A percentile compares a stretch with the other conserved stretches of the same genome.
phyloP scores from a whole-genome alignment of 2,888 invertebrate species.

The Phaedon cochleariae region DNA sequence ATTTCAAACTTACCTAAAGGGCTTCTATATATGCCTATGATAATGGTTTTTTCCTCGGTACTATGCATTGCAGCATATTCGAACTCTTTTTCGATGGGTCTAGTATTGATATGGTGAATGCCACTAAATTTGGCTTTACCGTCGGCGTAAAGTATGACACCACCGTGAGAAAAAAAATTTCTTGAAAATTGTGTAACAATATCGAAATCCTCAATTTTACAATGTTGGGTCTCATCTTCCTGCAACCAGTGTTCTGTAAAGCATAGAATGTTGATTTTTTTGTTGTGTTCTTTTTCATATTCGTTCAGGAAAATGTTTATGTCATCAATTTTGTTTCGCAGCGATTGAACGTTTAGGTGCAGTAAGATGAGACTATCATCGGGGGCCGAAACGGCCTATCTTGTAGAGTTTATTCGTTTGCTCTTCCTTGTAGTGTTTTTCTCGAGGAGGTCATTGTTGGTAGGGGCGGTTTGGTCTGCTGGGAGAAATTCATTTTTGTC shows the following conservation, averaged over 20 bases:
- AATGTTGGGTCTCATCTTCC: slow-evolving; percentile 12
- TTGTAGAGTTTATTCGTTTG: slow-evolving; percentile 3
- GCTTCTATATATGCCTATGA: slow-evolving; percentile 11
- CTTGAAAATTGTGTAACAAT: slow-evolving; percentile 7
- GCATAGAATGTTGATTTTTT: slow-evolving; percentile 1
- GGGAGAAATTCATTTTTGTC: background rate
- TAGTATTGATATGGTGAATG: slow-evolving; percentile 1
- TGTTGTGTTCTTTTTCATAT: slow-evolving; percentile 9
- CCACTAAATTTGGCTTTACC: background rate
- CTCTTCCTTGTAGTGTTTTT: no score
- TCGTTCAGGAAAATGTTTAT: slow-evolving; percentile 10
- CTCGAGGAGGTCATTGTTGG: no score
- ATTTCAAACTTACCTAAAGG: slow-evolving; percentile 11
- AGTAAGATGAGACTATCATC: background rate
- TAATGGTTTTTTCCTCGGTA: slow-evolving; percentile 2
- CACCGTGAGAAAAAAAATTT: background rate
- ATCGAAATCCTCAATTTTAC: slow-evolving; percentile 15
- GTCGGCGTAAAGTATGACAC: background rate
- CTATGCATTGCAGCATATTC: slow-evolving; percentile 12
- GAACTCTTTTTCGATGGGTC: slow-evolving; percentile 10
- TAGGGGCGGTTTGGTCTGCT: no score
- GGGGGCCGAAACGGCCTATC: slow-evolving; percentile 2
- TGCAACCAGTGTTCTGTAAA: slow-evolving; percentile 10
- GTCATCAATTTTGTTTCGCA: slow-evolving; percentile 11
- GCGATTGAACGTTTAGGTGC: background rate